Percentiles rank a stretch among this genome's conserved stretches.
These are phyloP conservation scores for Hemaris fuciformis DNA, from an alignment of 2,888 invertebrate species.

Conservation along the genomic window DNA sequence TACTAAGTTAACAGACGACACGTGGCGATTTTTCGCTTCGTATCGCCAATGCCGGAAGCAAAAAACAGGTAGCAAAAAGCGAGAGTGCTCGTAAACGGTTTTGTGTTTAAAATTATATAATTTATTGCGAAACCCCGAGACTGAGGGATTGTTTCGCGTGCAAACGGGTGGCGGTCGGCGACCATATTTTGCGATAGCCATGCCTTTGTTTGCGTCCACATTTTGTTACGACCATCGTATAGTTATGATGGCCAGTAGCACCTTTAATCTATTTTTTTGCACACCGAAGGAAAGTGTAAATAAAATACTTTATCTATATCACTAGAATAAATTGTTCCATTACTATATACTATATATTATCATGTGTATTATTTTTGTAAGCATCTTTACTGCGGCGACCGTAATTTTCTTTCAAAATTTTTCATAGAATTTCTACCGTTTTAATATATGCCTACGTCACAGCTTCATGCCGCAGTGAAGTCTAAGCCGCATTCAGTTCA, in stretches of 20 bases:
- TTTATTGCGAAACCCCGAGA: constrained; percentile 49
- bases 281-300: background rate
- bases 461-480: too few relatives aligned
- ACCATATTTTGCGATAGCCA: constrained; percentile 45
- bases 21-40: constrained; percentile 62
- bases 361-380: too few relatives aligned
- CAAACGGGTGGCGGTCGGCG: constrained; percentile 32
- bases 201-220: constrained; percentile 36
- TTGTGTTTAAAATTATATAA: constrained; percentile 57
- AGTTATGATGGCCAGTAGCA: background rate
- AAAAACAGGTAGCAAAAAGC: constrained; percentile 68
- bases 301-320: background rate
- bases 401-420: too few relatives aligned
- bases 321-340: too few relatives aligned
- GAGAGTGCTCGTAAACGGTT: constrained; percentile 57
- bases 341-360: too few relatives aligned
- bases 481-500: too few relatives aligned
- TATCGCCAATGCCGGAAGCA: constrained; percentile 50
- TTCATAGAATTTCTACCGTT: too few relatives aligned
- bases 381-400: too few relatives aligned
- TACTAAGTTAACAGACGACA: constrained; percentile 52
- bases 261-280: background rate
- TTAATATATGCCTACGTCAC: too few relatives aligned
- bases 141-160: constrained; percentile 46
- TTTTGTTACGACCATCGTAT: background rate